Conservation (phyloP, 2,797 vertebrate genomes). For the Poeciliopsis presidionis region DNA sequence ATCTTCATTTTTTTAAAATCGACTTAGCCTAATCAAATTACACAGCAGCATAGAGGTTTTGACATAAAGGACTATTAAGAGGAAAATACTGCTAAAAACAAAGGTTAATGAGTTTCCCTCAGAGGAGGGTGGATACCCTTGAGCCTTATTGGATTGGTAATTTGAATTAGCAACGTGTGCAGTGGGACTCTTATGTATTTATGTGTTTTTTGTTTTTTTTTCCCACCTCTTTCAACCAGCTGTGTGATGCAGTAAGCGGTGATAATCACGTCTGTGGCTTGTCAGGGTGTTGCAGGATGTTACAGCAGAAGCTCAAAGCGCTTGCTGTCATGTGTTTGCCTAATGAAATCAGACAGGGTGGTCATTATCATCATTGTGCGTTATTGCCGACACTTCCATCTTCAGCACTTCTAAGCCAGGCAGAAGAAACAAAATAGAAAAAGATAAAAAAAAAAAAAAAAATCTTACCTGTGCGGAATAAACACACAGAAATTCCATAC, state of each 20-base stretch:
- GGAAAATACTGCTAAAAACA: slow-evolving; percentile 36
- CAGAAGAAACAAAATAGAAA: slow-evolving; percentile 22
- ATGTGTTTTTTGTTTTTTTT: slow-evolving; percentile 6
- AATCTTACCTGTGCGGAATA: slow-evolving; percentile 53
- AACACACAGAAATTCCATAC: slow-evolving; percentile 47
- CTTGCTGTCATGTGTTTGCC: slow-evolving; percentile 63
- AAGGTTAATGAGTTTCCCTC: slow-evolving; percentile 56
- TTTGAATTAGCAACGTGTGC: slow-evolving; percentile 53
- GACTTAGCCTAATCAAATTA: slow-evolving; percentile 34
- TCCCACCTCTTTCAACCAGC: slow-evolving; percentile 23
- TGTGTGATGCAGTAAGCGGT: slow-evolving; percentile 38
- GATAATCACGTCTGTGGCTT: slow-evolving; percentile 50
- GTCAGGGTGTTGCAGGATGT: slow-evolving; percentile 65
- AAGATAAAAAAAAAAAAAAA: slow-evolving; percentile 1
- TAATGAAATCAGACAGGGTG: slow-evolving; percentile 74
- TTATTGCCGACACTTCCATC: slow-evolving; percentile 66
- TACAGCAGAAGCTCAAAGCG: slow-evolving; percentile 63
- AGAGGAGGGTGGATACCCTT: slow-evolving; percentile 50
- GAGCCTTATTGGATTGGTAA: slow-evolving; percentile 66
- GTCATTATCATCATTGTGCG: slow-evolving; percentile 71
- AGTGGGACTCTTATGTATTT: slow-evolving; percentile 40
- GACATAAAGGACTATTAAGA: slow-evolving; percentile 28
- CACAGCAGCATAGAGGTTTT: slow-evolving; percentile 27
- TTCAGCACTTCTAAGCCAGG: slow-evolving; percentile 46
- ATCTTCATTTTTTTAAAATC: background rate